These are phyloP conservation scores for Helleia helle DNA, from an alignment of 2,888 invertebrate genomes.

Conservation along the genomic window DNA sequence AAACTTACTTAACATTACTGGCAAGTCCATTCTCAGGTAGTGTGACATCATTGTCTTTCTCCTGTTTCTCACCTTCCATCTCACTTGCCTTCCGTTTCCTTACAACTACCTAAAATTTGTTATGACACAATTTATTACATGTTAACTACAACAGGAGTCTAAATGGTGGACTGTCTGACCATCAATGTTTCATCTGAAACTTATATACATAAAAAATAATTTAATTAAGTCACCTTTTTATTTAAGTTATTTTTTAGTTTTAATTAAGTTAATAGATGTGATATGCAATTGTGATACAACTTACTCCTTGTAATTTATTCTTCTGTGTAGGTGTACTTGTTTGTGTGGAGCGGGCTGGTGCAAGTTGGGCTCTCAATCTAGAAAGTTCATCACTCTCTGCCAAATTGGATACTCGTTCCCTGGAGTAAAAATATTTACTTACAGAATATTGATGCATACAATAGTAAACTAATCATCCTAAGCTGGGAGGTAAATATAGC, in stretches of 20 bases:
- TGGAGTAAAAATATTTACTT: constrained; percentile 31
- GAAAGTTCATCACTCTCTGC: constrained; percentile 61
- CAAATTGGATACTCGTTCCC: constrained; percentile 64
- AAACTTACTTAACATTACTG: constrained; percentile 15
- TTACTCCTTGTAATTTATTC: constrained; percentile 57
- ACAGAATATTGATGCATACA: no score
- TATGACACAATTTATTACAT: constrained; percentile 1
- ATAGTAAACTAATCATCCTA: no score
- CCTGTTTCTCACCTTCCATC: constrained; percentile 40
- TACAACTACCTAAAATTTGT: constrained; percentile 81
- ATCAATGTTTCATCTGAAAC: no score
- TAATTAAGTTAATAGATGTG: no score
- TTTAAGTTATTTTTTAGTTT: no score
- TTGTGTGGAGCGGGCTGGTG: constrained; percentile 59
- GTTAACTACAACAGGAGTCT: no score
- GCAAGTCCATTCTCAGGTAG: constrained; percentile 41
- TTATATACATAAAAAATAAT: no score
- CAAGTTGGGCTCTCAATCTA: constrained; percentile 55
- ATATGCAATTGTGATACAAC: no score
- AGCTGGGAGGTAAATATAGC: no score
- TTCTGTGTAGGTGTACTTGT: constrained; percentile 49
- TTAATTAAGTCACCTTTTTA: no score
- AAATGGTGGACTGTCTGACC: no score
- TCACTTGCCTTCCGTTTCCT: constrained; percentile 78
- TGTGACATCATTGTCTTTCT: constrained; percentile 36